These are phyloP conservation scores for Clytia hemisphaerica DNA, from an alignment of 30 jellyfish, hydroid and myxozoan genomes.

Conservation along the genomic window DNA sequence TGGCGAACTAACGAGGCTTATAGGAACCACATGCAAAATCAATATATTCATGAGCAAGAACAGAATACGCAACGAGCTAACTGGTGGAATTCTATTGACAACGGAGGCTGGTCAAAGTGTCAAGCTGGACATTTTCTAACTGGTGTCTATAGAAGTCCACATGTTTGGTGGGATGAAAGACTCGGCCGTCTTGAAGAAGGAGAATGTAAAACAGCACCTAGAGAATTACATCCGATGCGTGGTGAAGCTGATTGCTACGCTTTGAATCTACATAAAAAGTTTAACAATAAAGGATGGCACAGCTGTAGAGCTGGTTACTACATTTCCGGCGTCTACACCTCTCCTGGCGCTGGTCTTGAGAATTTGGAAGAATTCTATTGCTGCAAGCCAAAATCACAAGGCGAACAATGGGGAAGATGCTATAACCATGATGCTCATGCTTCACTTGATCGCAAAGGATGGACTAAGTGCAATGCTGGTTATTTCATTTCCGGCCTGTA, in stretches of 20 bases:
- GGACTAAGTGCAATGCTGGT: constrained; percentile 5
- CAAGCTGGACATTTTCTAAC: neutral
- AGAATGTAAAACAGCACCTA: too few species aligned
- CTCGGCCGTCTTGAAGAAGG: too few species aligned
- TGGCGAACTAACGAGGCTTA: neutral
- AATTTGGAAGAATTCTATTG: neutral
- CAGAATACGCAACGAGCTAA: too few species aligned
- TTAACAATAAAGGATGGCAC: too few species aligned
- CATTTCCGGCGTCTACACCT: too few species aligned
- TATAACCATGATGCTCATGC: neutral
- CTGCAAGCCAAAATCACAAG: neutral
- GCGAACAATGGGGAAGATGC: constrained; percentile 1
- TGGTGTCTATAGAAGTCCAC: neutral
- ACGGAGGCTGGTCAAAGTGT: constrained; percentile 12
- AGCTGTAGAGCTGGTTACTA: too few species aligned
- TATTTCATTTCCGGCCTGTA: neutral
- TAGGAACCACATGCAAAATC: too few species aligned
- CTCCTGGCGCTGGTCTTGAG: neutral
- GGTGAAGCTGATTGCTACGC: too few species aligned
- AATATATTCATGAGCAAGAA: too few species aligned
- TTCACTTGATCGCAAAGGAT: constrained; percentile 9
- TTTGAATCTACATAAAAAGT: too few species aligned
- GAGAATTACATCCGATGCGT: too few species aligned
- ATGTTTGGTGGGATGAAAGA: too few species aligned
- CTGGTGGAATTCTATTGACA: constrained; percentile 1